These are phyloP conservation scores for Hirudo medicinalis DNA, from an alignment of 1,140 invertebrate species.

Conservation along the genomic window DNA sequence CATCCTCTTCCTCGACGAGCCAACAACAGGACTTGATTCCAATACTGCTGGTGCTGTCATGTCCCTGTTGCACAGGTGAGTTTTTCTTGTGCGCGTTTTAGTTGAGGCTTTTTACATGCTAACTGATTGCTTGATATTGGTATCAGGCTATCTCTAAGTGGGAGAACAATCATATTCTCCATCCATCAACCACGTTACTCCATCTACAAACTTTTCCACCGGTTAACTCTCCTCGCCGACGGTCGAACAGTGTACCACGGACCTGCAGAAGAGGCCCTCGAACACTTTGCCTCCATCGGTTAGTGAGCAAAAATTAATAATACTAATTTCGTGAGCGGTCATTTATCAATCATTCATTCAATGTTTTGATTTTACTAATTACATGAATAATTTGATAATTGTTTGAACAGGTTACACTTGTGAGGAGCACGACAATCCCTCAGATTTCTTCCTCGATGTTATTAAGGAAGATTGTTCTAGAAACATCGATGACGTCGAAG, in stretches of 20 bases:
- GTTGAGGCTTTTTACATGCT: neutral
- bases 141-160: slow-evolving; percentile 31
- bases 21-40: slow-evolving; percentile 40
- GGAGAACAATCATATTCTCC: slow-evolving; percentile 38
- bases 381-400: neutral
- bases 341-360: neutral
- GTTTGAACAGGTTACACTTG: slow-evolving; percentile 31
- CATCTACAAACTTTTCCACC: slow-evolving; percentile 38
- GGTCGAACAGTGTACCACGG: slow-evolving; percentile 37
- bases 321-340: too few species aligned
- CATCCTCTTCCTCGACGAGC: slow-evolving; percentile 41
- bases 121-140: slow-evolving; percentile 1
- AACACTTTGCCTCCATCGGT: slow-evolving; percentile 34
- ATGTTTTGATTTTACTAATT: neutral
- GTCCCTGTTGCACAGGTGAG: slow-evolving; percentile 32
- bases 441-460: slow-evolving; percentile 40
- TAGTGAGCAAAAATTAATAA: slow-evolving; percentile 11
- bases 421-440: slow-evolving; percentile 38
- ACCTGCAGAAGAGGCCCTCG: slow-evolving; percentile 28
- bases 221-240: slow-evolving; percentile 31
- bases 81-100: neutral
- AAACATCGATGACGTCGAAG: neutral
- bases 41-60: slow-evolving; percentile 39
- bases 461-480: neutral
- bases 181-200: slow-evolving; percentile 40